Conservation (phyloP, 2,797 vertebrate genomes). For the Xenentodon cancila region DNA sequence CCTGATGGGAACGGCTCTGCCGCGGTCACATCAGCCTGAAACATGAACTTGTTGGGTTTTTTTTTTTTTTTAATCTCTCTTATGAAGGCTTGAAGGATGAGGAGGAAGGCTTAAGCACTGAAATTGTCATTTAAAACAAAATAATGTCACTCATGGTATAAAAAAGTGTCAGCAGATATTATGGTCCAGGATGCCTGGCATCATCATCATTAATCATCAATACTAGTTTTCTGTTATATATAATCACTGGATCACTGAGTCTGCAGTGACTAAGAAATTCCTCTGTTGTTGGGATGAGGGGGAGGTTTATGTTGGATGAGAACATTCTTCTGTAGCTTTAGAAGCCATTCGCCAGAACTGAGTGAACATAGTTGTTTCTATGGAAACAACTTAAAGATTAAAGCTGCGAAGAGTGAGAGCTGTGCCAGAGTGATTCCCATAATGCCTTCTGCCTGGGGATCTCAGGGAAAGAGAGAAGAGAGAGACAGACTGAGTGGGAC, state of each 20-base stretch:
- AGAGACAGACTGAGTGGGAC: conserved; percentile 45
- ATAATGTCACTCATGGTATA: too few relatives aligned
- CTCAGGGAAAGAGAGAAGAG: conserved; percentile 55
- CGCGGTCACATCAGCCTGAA: conserved; percentile 32
- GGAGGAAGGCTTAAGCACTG: too few relatives aligned
- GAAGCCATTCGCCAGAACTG: conserved; percentile 60
- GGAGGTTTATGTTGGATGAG: conserved; percentile 43
- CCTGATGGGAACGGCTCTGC: conserved; percentile 23
- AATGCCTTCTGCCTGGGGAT: conserved; percentile 76
- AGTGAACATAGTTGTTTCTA: conserved; percentile 80
- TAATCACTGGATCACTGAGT: conserved; percentile 53
- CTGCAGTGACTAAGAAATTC: conserved; percentile 45
- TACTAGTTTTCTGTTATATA: conserved; percentile 42
- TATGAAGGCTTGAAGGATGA: too few relatives aligned
- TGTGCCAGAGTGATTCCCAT: conserved; percentile 76
- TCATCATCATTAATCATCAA: conserved; percentile 40
- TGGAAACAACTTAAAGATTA: conserved; percentile 88
- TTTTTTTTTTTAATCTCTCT: too few relatives aligned
- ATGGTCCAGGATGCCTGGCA: background rate
- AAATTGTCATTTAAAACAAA: too few relatives aligned
- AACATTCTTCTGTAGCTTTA: conserved; percentile 62
- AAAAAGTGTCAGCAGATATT: background rate
- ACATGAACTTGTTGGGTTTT: background rate
- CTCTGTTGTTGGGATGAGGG: conserved; percentile 28
- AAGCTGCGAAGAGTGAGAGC: conserved; percentile 75